Conservation (phyloP, 2,888 invertebrate genomes). For the Nomada flava region DNA sequence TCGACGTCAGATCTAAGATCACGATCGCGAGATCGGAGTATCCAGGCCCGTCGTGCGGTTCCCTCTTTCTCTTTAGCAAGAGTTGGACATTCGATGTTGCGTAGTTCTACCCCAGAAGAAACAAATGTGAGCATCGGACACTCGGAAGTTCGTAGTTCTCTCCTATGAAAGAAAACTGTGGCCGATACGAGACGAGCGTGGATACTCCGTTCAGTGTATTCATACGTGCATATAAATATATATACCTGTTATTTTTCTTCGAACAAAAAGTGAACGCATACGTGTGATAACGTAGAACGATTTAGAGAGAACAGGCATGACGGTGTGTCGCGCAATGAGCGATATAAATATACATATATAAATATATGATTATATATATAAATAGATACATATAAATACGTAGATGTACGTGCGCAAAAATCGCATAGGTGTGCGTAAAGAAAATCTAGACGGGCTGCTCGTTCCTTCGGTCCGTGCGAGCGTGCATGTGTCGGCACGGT, state of each 20-base stretch:
- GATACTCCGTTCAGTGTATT: slow-evolving; percentile 58
- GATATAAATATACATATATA: slow-evolving; percentile 61
- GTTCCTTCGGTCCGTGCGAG: slow-evolving; percentile 8
- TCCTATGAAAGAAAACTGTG: background rate
- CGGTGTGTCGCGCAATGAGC: slow-evolving; percentile 40
- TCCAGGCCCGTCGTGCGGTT: slow-evolving; percentile 30
- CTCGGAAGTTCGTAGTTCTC: background rate
- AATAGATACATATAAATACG: slow-evolving; percentile 41
- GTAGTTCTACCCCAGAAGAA: background rate
- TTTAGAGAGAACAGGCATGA: slow-evolving; percentile 22
- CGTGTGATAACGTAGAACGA: slow-evolving; percentile 56
- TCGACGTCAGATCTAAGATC: slow-evolving; percentile 71
- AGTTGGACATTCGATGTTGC: slow-evolving; percentile 12
- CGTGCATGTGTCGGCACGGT: background rate
- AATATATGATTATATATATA: slow-evolving; percentile 48
- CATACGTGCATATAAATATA: slow-evolving; percentile 59
- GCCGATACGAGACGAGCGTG: slow-evolving; percentile 12
- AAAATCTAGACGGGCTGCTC: slow-evolving; percentile 14
- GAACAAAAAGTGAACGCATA: slow-evolving; percentile 62
- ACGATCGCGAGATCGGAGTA: slow-evolving; percentile 47
- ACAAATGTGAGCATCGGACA: background rate
- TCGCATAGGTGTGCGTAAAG: slow-evolving; percentile 12
- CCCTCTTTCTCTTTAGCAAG: background rate
- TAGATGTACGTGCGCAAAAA: slow-evolving; percentile 28
- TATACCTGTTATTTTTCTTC: slow-evolving; percentile 74